Base-by-base conservation (phyloP, 2,113 vertebrate genomes). In the Pogonocichla stellata region DNA sequence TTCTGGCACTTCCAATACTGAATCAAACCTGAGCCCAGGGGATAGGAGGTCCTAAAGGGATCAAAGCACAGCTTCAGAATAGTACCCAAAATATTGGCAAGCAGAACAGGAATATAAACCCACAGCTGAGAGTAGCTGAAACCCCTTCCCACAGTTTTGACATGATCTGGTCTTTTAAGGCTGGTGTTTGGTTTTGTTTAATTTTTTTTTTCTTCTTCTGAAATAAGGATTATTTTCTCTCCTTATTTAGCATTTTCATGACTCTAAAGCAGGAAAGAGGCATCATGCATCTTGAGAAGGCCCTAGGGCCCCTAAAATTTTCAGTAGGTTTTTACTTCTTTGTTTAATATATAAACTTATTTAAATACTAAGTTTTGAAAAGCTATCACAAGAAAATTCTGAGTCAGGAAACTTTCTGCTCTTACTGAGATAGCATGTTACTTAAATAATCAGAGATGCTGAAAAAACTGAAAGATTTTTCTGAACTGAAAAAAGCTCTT, bases 41-140 rank as follows among this genome's bases (percentile, higher is more conserved):
- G 71, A 71, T 67, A 78, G 79, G 71, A 78, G 56, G 72, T 92
- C 75, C 87, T 83, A 74, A 74, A 88, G 77, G 81, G 79, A 94
- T 92, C 67, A 92, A 86, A 93, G 71, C 9, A 16, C 51, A 53
- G 6, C 67, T 62, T 92, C 75, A 66, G 70, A 77, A 91, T 70
- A 33, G 48, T 73, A 47, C 60, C 79, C 71, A 56, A 80, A 94
- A 88, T 67, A 93, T 15, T 94, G 88, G 64, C 85, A 96, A 61
- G 74, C 60, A 66, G 48, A 60, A 53, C 1, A 18, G 16, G 38
- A 72, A 40, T 80, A 36, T 43, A 48, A 75, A 86, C 10, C 64
- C 62, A 66, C 50, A 93, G 25, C 29, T 0, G 3, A 70, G n/a
- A 80, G 38, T n/a, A 54, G 87, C 43, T 51, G 58, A 93, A 96